phyloP scores from a whole-genome alignment of 2,797 vertebrate genomes.

The Todus mexicanus region DNA sequence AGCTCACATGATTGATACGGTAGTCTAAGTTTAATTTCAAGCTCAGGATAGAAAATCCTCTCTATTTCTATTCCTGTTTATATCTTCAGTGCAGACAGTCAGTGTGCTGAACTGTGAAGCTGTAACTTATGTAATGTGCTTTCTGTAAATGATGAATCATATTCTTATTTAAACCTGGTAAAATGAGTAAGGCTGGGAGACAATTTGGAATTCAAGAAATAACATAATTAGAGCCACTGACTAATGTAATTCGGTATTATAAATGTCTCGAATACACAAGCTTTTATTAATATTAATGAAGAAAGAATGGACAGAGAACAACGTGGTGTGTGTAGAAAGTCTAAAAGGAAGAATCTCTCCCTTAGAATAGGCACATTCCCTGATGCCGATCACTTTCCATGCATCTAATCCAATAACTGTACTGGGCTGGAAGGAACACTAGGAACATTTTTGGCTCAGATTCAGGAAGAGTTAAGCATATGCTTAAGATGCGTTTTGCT shows the following conservation, averaged over 20 bases:
- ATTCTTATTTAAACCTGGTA: conserved; percentile 70
- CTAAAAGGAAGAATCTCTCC: not conserved
- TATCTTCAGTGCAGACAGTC: conserved; percentile 65
- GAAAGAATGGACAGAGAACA: not conserved
- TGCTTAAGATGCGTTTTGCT: not conserved
- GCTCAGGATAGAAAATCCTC: conserved; percentile 66
- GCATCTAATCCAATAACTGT: not conserved
- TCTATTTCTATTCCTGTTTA: conserved; percentile 65
- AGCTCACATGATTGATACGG: conserved; percentile 54
- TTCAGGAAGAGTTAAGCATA: conserved; percentile 7
- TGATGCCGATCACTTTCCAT: not conserved
- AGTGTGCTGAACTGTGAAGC: conserved; percentile 42
- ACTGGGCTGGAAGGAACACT: not conserved
- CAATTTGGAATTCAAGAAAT: conserved; percentile 66
- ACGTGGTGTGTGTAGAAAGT: not conserved
- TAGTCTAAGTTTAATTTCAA: conserved; percentile 72
- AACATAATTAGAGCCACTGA: conserved; percentile 65
- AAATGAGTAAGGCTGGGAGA: conserved; percentile 60
- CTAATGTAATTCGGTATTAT: conserved; percentile 60
- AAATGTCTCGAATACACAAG: conserved; percentile 12
- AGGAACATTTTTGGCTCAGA: not conserved
- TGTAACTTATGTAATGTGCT: conserved; percentile 66
- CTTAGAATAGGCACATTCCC: not conserved
- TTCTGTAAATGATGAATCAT: conserved; percentile 77
- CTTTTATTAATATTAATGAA: conserved; percentile 31